These are phyloP conservation scores for Drosophila nr. perissopoda DNA, from an alignment of 2,888 invertebrate genomes.

Conservation along the genomic window DNA sequence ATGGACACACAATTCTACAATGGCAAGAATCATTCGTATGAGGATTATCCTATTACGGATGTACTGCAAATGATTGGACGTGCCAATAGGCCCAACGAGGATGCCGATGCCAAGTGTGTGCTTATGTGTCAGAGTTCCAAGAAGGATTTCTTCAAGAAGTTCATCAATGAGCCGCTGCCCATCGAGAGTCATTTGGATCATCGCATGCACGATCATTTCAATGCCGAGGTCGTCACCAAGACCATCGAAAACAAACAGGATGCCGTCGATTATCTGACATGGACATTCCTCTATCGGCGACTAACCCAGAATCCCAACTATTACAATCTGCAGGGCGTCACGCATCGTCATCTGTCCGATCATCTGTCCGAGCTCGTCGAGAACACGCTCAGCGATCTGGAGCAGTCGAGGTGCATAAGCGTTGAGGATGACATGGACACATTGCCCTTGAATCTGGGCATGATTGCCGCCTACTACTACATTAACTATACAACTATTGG, in stretches of 20 bases:
- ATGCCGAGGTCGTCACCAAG: slow-evolving; percentile 99
- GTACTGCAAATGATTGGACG: slow-evolving; percentile 99
- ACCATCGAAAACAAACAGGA: slow-evolving; percentile 99
- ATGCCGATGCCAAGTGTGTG: slow-evolving; percentile 97
- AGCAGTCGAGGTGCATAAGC: slow-evolving; percentile 98
- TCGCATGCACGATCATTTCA: slow-evolving; percentile 99
- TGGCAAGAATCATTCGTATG: slow-evolving; percentile 94
- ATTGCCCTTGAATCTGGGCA: slow-evolving; percentile 97
- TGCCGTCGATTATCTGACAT: slow-evolving; percentile 99
- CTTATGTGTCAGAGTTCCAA: slow-evolving; percentile 98
- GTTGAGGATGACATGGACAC: slow-evolving; percentile 99
- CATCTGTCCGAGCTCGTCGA: slow-evolving; percentile 99
- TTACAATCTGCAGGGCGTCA: slow-evolving; percentile 98
- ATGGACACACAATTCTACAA: slow-evolving; percentile 91
- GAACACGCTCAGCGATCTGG: slow-evolving; percentile 95
- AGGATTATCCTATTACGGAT: slow-evolving; percentile 98
- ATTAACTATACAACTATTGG: slow-evolving; percentile 99
- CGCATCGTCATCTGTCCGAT: slow-evolving; percentile 98
- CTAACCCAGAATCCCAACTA: slow-evolving; percentile 99
- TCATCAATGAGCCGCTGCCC: slow-evolving; percentile 97
- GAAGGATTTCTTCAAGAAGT: slow-evolving; percentile 99
- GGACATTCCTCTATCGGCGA: slow-evolving; percentile 98
- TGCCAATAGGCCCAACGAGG: slow-evolving; percentile 96
- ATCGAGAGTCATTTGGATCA: slow-evolving; percentile 99
- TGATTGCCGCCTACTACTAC: slow-evolving; percentile 99